Evolutionary conservation across 1,140 invertebrate species (phyloP).

Genomic region (Heterodera schachtii): DNA sequence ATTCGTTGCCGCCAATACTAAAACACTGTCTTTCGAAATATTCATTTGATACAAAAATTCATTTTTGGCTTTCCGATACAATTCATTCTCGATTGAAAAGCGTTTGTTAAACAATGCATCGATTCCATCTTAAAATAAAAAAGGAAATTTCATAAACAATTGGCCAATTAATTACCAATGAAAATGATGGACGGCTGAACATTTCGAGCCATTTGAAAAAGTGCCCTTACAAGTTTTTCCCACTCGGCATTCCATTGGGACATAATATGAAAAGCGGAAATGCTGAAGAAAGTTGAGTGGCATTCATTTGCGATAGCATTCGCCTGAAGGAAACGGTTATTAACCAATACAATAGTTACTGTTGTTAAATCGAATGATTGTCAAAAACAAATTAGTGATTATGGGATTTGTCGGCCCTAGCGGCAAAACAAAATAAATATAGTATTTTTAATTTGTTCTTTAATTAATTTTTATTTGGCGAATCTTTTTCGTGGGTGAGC

Average conservation of each 20-base stretch:
- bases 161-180: constrained; percentile 77
- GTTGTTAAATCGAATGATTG: no score
- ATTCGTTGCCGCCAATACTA: constrained; percentile 76
- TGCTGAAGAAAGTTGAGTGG: constrained; percentile 68
- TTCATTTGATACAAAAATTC: constrained; percentile 88
- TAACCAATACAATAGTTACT: no score
- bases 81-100: constrained; percentile 86
- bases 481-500: no score
- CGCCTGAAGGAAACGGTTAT: no score
- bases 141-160: background rate
- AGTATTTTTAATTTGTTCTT: no score
- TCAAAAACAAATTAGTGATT: no score
- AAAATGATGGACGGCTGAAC: constrained; percentile 49
- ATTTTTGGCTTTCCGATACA: constrained; percentile 80
- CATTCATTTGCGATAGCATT: constrained; percentile 69
- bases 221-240: constrained; percentile 69
- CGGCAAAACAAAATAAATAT: no score
- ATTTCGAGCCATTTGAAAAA: constrained; percentile 68
- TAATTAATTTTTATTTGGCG: no score
- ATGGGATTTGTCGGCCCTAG: no score
- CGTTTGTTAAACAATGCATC: constrained; percentile 86
- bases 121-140: constrained; percentile 75
- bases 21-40: constrained; percentile 57
- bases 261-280: constrained; percentile 68
- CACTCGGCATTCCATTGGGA: constrained; percentile 68